Percentiles rank a stretch among this genome's conserved stretches.
These are phyloP conservation scores for Liopterus haemorrhoidalis DNA, from an alignment of 2,888 invertebrate genomes.

Conservation along the genomic window DNA sequence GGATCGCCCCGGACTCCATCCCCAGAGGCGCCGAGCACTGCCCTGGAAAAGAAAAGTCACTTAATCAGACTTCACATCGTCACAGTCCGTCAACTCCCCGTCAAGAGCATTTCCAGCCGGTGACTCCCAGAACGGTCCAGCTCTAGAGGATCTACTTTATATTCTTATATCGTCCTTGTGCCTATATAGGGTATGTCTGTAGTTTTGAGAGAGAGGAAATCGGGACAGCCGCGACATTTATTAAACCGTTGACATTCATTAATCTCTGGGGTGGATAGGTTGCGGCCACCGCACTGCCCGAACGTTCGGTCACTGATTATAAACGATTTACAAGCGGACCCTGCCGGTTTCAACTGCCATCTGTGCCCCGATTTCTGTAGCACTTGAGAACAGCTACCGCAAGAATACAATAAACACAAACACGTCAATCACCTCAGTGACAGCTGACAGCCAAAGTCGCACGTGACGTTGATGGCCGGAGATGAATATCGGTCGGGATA, in stretches of 20 bases:
- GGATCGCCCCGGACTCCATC: slow-evolving; percentile 74
- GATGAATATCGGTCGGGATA: slow-evolving; percentile 20
- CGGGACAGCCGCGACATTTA: slow-evolving; percentile 18
- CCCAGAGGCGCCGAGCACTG: slow-evolving; percentile 67
- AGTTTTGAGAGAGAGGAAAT: slow-evolving; percentile 31
- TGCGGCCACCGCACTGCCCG: background rate
- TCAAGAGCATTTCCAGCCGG: slow-evolving; percentile 29
- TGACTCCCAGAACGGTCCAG: no score
- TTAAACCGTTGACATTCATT: slow-evolving; percentile 20
- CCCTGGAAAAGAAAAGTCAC: slow-evolving; percentile 59
- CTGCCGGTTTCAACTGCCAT: background rate
- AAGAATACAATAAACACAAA: slow-evolving; percentile 23
- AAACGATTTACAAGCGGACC: slow-evolving; percentile 17
- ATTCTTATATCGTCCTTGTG: no score
- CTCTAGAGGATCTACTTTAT: no score
- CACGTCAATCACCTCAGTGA: slow-evolving; percentile 20
- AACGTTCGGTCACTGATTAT: slow-evolving; percentile 15
- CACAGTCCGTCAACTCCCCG: slow-evolving; percentile 21
- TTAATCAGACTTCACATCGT: no score
- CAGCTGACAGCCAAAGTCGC: slow-evolving; percentile 14
- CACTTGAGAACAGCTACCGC: background rate
- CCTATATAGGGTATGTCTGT: no score
- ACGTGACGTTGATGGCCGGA: slow-evolving; percentile 21
- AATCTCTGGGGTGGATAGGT: slow-evolving; percentile 16
- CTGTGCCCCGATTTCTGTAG: no score